Percentiles rank a stretch among this genome's conserved stretches.
Conservation (phyloP, 1,140 invertebrate genomes). For the Atta texana region DNA sequence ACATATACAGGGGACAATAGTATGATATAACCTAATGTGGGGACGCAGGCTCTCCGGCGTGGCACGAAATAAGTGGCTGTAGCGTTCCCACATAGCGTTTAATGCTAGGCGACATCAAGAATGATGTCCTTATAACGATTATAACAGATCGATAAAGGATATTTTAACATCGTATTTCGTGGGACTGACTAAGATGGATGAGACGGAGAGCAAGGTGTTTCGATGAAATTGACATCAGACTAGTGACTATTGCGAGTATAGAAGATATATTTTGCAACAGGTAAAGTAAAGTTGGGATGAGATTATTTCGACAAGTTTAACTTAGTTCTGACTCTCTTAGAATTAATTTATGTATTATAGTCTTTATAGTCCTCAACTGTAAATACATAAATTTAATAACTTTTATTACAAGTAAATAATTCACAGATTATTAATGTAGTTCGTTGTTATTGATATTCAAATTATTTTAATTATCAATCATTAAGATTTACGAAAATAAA, state of each 20-base stretch:
- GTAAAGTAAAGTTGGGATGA: background rate
- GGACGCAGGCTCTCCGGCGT: conserved; percentile 91
- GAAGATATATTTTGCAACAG: background rate
- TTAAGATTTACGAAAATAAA: background rate
- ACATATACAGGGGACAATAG: conserved; percentile 94
- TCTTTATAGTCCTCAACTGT: background rate
- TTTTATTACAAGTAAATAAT: background rate
- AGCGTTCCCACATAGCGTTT: conserved; percentile 84
- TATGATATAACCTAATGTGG: conserved; percentile 97
- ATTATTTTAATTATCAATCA: background rate
- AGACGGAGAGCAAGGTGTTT: conserved; percentile 68
- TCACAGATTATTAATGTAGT: background rate
- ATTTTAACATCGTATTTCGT: conserved; percentile 38
- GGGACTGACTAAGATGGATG: conserved; percentile 54
- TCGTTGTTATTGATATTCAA: background rate
- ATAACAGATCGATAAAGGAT: background rate
- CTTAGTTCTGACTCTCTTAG: background rate
- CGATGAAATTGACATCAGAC: conserved; percentile 3
- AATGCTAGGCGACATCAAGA: conserved; percentile 18
- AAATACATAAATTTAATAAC: background rate
- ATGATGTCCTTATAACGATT: conserved; percentile 7
- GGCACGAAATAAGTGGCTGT: conserved; percentile 90
- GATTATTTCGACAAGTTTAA: background rate
- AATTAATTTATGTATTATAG: background rate
- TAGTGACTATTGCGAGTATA: background rate